Evolutionary conservation across 1,140 invertebrate genomes (phyloP).

Genomic region (Hyposmocoma kahamanoa): DNA sequence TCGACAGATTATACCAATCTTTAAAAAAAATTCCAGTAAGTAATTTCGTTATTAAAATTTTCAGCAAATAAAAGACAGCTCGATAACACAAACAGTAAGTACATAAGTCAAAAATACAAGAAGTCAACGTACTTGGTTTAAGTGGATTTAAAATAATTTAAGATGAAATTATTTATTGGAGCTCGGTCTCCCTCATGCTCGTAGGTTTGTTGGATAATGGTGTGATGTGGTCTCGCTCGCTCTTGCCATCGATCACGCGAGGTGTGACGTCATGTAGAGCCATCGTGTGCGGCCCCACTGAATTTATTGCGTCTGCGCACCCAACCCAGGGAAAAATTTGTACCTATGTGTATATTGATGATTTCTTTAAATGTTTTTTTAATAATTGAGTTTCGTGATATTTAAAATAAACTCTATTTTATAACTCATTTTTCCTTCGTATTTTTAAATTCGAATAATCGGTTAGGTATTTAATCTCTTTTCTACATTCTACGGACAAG

Average conservation of each 20-base stretch:
- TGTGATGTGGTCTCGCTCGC: constrained; percentile 43
- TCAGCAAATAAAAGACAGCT: constrained; percentile 34
- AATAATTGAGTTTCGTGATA: no score
- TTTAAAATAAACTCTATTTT: no score
- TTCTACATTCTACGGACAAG: no score
- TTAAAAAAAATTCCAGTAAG: no score
- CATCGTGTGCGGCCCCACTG: constrained; percentile 67
- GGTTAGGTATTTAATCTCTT: no score
- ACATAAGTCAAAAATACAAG: constrained; percentile 60
- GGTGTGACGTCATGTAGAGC: constrained; percentile 72
- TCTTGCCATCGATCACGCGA: constrained; percentile 63
- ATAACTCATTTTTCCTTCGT: no score
- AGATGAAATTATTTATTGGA: constrained; percentile 63
- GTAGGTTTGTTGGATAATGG: constrained; percentile 19
- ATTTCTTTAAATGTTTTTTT: no score
- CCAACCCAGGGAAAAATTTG: constrained; percentile 54
- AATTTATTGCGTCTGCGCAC: constrained; percentile 70
- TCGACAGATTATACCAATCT: no score
- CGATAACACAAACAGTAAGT: constrained; percentile 40
- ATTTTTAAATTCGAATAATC: no score
- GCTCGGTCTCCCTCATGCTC: constrained; percentile 33
- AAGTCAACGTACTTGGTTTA: constrained; percentile 67
- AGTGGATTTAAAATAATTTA: constrained; percentile 69
- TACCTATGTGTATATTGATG: no score
- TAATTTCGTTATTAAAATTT: no score